phyloP scores from a whole-genome alignment of 23 tunicate species.

The Ascidia mentula region DNA sequence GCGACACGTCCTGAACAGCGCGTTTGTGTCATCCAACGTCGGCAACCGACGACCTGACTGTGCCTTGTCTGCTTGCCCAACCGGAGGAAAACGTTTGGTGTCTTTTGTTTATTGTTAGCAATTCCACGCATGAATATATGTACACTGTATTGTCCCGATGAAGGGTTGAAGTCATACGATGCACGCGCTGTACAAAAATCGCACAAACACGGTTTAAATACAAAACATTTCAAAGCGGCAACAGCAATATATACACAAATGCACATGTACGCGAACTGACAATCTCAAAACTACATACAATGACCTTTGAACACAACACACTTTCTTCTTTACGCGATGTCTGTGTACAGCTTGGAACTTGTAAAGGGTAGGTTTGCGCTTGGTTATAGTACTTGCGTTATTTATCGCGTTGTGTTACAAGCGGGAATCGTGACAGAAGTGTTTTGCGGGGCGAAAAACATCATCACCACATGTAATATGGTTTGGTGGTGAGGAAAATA shows the following conservation, averaged over 20 bases:
- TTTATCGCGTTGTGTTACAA: neutral
- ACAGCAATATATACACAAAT: neutral
- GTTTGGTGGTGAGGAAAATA: neutral
- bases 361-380: neutral
- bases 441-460: no score
- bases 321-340: no score
- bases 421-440: no score
- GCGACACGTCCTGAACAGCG: neutral
- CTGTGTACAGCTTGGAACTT: slow-evolving; percentile 5
- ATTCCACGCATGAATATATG: neutral
- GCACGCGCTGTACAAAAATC: neutral
- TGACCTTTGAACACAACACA: no score
- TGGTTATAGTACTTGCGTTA: neutral
- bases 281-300: no score
- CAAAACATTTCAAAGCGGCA: neutral
- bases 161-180: neutral
- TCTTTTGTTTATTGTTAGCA: neutral
- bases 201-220: neutral
- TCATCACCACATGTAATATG: no score
- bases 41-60: neutral
- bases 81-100: neutral
- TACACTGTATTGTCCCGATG: neutral
- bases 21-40: neutral
- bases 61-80: neutral
- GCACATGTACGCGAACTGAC: no score